phyloP scores from a whole-genome alignment of 2,888 invertebrate species.

The Asteroscopus sphinx region DNA sequence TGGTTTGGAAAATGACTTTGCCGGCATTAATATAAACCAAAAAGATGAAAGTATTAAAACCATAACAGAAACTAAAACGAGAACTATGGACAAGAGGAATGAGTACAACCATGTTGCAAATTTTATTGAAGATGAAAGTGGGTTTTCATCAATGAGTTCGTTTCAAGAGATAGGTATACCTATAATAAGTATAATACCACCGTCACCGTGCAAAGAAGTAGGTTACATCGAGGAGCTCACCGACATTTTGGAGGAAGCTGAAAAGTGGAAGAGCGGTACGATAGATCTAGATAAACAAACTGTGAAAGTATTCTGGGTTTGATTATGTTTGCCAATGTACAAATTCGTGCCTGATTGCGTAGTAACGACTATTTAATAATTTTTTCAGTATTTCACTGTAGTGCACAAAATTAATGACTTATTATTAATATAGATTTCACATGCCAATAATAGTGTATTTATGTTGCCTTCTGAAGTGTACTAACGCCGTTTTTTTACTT shows the following conservation, averaged over 20 bases:
- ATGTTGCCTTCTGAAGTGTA: slow-evolving; percentile 50
- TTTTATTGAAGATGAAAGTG: slow-evolving; percentile 94
- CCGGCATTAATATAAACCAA: slow-evolving; percentile 64
- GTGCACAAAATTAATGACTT: slow-evolving; percentile 38
- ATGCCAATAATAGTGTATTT: slow-evolving; percentile 49
- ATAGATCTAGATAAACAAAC: slow-evolving; percentile 79
- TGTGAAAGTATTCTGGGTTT: slow-evolving; percentile 87
- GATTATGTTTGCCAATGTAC: slow-evolving; percentile 64
- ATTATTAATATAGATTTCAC: slow-evolving; percentile 22
- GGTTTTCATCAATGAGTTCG: slow-evolving; percentile 95
- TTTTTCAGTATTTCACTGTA: slow-evolving; percentile 50
- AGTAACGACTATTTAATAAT: slow-evolving; percentile 54
- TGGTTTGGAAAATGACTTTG: slow-evolving; percentile 71
- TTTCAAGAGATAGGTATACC: slow-evolving; percentile 95
- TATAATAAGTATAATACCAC: slow-evolving; percentile 86
- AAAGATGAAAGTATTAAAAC: slow-evolving; percentile 58
- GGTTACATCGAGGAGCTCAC: slow-evolving; percentile 74
- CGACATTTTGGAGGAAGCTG: slow-evolving; percentile 69
- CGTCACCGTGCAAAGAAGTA: slow-evolving; percentile 84
- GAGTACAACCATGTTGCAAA: slow-evolving; percentile 76
- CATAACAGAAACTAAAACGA: slow-evolving; percentile 49
- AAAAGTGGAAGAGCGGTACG: slow-evolving; percentile 78
- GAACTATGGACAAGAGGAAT: slow-evolving; percentile 67
- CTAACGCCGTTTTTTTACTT: slow-evolving; percentile 50
- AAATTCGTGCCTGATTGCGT: slow-evolving; percentile 62